Evolutionary conservation across 2,797 vertebrate species (phyloP).

Genomic region (Pantherophis alleghaniensis): DNA sequence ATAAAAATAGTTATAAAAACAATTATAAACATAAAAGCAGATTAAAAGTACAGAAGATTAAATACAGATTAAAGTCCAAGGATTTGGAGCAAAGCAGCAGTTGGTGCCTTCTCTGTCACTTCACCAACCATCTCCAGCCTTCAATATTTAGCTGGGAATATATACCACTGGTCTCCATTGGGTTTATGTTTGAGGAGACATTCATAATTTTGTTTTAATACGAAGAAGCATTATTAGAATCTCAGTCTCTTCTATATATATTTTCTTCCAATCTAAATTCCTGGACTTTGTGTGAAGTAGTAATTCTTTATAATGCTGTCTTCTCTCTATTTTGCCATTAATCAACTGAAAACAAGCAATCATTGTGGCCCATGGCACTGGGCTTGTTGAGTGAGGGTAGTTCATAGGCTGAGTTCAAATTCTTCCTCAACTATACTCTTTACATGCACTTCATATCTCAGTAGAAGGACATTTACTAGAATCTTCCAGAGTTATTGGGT

Average conservation of each 20-base stretch:
- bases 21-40: neutral
- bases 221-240: neutral
- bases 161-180: neutral
- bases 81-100: neutral
- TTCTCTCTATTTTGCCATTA: neutral
- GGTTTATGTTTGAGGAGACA: neutral
- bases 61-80: neutral
- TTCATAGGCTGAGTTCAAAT: neutral
- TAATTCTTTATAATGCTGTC: neutral
- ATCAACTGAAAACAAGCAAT: neutral
- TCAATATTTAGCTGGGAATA: neutral
- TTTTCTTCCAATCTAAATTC: neutral
- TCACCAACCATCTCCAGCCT: neutral
- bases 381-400: neutral
- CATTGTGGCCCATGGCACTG: neutral
- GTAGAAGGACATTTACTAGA: neutral
- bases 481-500: neutral
- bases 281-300: neutral
- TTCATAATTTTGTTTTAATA: neutral
- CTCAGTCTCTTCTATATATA: neutral
- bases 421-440: neutral
- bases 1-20: neutral
- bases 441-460: neutral
- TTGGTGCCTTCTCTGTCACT: neutral
- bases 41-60: neutral